Evolutionary conservation across 2,888 invertebrate genomes (phyloP).

Genomic region (Melieria omissa): DNA sequence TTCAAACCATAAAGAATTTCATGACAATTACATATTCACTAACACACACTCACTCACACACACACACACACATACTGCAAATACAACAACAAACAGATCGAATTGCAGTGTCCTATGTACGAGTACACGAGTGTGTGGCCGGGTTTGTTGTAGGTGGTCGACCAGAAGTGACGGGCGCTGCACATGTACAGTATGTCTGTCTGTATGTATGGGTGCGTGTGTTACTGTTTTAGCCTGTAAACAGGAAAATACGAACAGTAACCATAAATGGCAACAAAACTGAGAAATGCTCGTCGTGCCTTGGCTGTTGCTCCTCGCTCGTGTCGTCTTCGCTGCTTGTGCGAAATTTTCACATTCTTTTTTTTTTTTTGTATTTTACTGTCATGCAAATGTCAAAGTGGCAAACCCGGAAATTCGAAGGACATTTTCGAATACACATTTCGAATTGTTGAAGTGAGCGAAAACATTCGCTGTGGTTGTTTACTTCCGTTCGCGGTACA

Average conservation of each 20-base stretch:
- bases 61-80: neutral
- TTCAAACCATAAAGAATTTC: neutral
- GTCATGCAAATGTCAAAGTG: slow-evolving; percentile 60
- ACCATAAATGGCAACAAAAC: slow-evolving; percentile 23
- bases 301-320: neutral
- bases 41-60: neutral
- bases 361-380: slow-evolving; percentile 19
- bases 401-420: slow-evolving; percentile 66
- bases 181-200: neutral
- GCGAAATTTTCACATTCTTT: no score
- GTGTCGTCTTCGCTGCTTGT: neutral
- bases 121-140: neutral
- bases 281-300: slow-evolving; percentile 14
- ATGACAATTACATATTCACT: neutral
- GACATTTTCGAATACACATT: slow-evolving; percentile 56
- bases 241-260: slow-evolving; percentile 15
- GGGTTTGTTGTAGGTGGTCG: neutral
- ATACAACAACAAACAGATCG: no score
- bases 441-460: no score
- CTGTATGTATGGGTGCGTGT: neutral
- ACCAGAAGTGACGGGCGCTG: neutral
- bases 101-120: no score
- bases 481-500: no score
- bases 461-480: no score
- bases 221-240: slow-evolving; percentile 7